A percentile compares a stretch with the other conserved stretches of the same genome.
Conservation (phyloP, 2,888 invertebrate species). For the Drymonia ruficornis region DNA sequence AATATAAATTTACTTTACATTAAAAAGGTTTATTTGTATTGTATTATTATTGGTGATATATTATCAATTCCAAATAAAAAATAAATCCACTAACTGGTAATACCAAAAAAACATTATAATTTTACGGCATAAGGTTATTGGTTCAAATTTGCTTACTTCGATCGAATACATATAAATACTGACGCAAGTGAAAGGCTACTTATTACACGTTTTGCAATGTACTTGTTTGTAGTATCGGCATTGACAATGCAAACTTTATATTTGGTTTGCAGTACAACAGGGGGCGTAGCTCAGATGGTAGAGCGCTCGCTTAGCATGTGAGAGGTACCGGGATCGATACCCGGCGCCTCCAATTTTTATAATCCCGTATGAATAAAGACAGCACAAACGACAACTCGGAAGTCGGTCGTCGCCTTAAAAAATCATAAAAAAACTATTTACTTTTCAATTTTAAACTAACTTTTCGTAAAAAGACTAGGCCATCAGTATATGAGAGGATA, state of each 20-base stretch:
- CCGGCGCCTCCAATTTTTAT: conserved; percentile 75
- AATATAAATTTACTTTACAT: no score
- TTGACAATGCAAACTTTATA: conserved; percentile 16
- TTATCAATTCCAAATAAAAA: no score
- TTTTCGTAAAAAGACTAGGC: neutral
- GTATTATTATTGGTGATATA: no score
- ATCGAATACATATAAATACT: no score
- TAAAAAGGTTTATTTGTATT: no score
- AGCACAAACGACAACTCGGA: no score
- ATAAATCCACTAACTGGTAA: no score
- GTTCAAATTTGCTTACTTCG: neutral
- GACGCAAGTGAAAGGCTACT: conserved; percentile 10
- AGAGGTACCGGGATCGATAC: conserved; percentile 84
- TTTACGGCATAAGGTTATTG: neutral
- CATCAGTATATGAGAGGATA: neutral
- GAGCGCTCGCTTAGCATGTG: conserved; percentile 85
- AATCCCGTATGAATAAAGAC: conserved; percentile 14
- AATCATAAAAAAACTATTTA: no score
- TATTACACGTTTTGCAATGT: conserved; percentile 8
- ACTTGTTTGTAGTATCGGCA: conserved; percentile 9
- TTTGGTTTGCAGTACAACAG: conserved; percentile 28
- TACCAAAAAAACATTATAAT: no score
- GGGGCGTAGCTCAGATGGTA: conserved; percentile 85
- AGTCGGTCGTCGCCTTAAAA: no score
- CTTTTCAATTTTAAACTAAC: no score